Percentiles rank a stretch among this genome's conserved stretches.
Conservation (phyloP, 2,888 invertebrate genomes). For the Caenorhabditis wallacei region DNA sequence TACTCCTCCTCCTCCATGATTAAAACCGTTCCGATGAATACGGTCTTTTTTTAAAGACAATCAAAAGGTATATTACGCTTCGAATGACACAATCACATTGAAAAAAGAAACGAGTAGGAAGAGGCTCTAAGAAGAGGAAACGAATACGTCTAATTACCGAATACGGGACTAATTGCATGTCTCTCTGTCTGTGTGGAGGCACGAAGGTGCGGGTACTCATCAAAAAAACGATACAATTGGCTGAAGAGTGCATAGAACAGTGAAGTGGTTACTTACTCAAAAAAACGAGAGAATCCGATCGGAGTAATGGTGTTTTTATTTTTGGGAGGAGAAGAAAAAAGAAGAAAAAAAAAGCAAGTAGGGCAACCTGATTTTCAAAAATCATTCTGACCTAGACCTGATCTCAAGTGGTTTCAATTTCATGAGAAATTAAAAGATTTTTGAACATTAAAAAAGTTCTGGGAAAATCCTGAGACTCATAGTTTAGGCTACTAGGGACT, state of each 20-base stretch:
- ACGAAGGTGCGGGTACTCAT: conserved; percentile 45
- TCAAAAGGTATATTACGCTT: conserved; percentile 30
- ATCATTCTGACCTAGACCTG: conserved; percentile 11
- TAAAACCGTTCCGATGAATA: conserved; percentile 2
- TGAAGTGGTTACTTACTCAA: conserved; percentile 42
- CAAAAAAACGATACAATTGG: conserved; percentile 41
- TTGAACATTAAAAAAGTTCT: background rate
- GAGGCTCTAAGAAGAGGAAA: conserved; percentile 29
- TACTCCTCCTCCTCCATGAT: too few relatives aligned
- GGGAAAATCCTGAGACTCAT: too few relatives aligned
- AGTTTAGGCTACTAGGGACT: too few relatives aligned
- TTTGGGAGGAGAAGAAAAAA: conserved; percentile 7
- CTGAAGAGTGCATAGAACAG: conserved; percentile 33
- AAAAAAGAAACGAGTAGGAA: background rate
- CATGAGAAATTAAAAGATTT: background rate
- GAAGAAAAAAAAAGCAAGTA: conserved; percentile 8
- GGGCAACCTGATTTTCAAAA: conserved; percentile 28
- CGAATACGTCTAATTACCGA: conserved; percentile 46
- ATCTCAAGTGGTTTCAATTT: background rate
- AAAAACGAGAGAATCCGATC: background rate
- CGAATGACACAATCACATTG: conserved; percentile 33
- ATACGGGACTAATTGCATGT: conserved; percentile 40
- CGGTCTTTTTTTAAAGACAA: conserved; percentile 11
- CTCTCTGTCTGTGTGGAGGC: conserved; percentile 19
- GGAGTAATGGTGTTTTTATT: conserved; percentile 30